Conservation (phyloP, 1,140 invertebrate genomes). For the Tetranychus cinnabarinus region DNA sequence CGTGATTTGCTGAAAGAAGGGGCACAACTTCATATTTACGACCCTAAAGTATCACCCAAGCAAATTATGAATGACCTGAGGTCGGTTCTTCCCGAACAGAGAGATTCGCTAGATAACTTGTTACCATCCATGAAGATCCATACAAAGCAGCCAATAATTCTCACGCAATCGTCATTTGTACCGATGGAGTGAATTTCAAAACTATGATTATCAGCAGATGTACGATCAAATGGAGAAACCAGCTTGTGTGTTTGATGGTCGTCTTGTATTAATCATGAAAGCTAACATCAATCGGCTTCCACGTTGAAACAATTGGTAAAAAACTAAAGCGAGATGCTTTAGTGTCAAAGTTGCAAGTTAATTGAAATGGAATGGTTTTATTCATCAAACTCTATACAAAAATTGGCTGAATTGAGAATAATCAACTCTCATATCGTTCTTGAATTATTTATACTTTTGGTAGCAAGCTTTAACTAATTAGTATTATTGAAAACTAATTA, state of each 20-base stretch:
- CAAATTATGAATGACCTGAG: conserved; percentile 15
- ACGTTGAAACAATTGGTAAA: conserved; percentile 77
- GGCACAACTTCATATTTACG: conserved; percentile 79
- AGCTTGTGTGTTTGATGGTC: conserved; percentile 91
- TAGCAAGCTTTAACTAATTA: too few species aligned
- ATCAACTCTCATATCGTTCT: too few species aligned
- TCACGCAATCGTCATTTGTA: conserved; percentile 87
- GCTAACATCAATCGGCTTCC: conserved; percentile 56
- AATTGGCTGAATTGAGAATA: too few species aligned
- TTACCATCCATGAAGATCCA: conserved; percentile 30
- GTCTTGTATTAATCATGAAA: conserved; percentile 80
- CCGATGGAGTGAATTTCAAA: conserved; percentile 97
- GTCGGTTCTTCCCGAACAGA: not conserved
- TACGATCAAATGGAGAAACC: conserved; percentile 91
- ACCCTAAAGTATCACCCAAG: conserved; percentile 55
- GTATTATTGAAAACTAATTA: too few species aligned
- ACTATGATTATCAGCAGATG: conserved; percentile 64
- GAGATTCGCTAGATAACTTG: not conserved
- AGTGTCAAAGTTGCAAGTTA: too few species aligned
- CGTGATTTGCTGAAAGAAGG: conserved; percentile 85
- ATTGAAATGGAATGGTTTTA: too few species aligned
- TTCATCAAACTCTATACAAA: too few species aligned
- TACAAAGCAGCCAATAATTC: conserved; percentile 63
- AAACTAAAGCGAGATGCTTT: not conserved
- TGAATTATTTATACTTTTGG: too few species aligned